Evolutionary conservation across 1,140 invertebrate genomes (phyloP).

Genomic region (Psilanteris sp.): DNA sequence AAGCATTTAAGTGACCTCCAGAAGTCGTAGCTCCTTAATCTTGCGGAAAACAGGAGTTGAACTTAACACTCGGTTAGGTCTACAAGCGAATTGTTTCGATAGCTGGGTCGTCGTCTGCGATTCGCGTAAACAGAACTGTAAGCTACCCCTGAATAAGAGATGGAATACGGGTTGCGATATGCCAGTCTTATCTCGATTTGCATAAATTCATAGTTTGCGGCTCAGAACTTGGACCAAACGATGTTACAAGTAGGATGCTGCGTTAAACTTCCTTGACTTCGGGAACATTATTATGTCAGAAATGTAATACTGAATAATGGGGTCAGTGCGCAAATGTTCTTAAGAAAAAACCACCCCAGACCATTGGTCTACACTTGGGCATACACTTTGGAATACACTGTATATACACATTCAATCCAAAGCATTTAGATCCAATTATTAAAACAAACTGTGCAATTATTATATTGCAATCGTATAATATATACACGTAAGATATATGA

Average conservation of each 20-base stretch:
- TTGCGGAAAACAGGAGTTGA: constrained; percentile 60
- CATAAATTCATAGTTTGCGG: constrained; percentile 77
- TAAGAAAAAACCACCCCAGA: constrained; percentile 22
- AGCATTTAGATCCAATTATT: too few relatives aligned
- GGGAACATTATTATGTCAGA: constrained; percentile 48
- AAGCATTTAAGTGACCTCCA: constrained; percentile 46
- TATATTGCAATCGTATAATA: too few relatives aligned
- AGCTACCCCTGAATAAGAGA: constrained; percentile 64
- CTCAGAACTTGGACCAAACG: constrained; percentile 62
- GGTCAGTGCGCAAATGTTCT: constrained; percentile 6
- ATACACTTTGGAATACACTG: too few relatives aligned
- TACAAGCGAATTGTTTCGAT: constrained; percentile 51
- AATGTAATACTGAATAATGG: constrained; percentile 43
- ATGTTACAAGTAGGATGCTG: constrained; percentile 44
- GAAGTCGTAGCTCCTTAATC: constrained; percentile 59
- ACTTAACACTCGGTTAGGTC: constrained; percentile 63
- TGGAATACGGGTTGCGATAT: constrained; percentile 58
- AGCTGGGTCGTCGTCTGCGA: constrained; percentile 18
- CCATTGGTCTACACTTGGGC: too few relatives aligned
- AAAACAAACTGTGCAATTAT: too few relatives aligned
- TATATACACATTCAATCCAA: too few relatives aligned
- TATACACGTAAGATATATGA: too few relatives aligned
- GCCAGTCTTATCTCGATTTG: constrained; percentile 76
- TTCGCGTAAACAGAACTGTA: constrained; percentile 54
- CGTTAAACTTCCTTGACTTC: constrained; percentile 37